Evolutionary conservation across 2,113 vertebrate genomes (phyloP).

Genomic region (Erythrocercus mccallii): DNA sequence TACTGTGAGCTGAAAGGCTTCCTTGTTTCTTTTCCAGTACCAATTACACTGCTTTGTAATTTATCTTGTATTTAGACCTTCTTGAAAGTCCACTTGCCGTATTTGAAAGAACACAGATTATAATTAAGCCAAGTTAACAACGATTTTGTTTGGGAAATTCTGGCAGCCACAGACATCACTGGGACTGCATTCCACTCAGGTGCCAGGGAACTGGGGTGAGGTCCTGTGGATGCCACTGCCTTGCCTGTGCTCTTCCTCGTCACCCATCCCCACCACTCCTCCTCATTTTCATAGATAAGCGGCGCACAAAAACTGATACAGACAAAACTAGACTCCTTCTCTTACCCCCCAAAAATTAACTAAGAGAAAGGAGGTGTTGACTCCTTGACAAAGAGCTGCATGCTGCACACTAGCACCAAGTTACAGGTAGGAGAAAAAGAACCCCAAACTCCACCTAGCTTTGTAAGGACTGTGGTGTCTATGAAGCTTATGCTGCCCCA

Average conservation of each 20-base stretch:
- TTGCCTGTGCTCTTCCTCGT: background rate
- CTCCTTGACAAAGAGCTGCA: background rate
- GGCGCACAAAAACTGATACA: background rate
- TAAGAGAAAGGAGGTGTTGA: background rate
- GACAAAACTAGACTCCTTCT: background rate
- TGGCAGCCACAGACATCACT: background rate
- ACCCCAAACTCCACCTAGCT: background rate
- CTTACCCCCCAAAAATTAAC: background rate
- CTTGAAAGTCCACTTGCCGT: background rate
- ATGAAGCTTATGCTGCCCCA: background rate
- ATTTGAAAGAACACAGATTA: background rate
- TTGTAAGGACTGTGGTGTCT: background rate
- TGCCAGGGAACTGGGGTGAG: background rate
- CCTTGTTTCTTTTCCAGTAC: background rate
- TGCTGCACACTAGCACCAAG: background rate
- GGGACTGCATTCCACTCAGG: background rate
- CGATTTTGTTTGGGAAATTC: background rate
- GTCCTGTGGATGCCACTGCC: background rate
- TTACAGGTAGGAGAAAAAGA: background rate
- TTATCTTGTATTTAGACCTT: background rate
- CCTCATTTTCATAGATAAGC: background rate
- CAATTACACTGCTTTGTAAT: background rate
- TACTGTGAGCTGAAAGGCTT: background rate
- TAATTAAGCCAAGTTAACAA: background rate
- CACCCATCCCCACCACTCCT: background rate